Conservation (phyloP, 2,888 invertebrate species). For the Lithosia quadra region DNA sequence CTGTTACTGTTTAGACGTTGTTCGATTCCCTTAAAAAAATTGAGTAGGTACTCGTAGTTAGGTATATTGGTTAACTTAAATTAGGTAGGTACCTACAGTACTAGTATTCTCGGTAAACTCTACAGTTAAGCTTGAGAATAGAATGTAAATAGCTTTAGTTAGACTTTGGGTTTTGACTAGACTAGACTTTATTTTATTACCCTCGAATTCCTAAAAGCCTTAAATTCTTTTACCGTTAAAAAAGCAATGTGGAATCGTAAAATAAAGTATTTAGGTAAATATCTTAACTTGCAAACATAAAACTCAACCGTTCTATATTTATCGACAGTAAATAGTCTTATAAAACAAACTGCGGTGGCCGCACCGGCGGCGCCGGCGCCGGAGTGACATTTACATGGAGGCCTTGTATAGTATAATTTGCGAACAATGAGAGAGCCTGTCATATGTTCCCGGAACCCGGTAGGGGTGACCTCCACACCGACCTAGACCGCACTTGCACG, state of each 20-base stretch:
- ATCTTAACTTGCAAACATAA: conserved; percentile 17
- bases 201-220: not conserved
- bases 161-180: no score
- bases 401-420: conserved; percentile 80
- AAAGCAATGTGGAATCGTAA: not conserved
- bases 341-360: conserved; percentile 49
- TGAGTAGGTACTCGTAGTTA: no score
- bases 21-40: no score
- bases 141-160: no score
- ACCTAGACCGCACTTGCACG: conserved; percentile 59
- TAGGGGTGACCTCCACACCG: conserved; percentile 72
- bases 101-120: no score
- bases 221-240: not conserved
- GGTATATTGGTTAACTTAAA: no score
- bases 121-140: no score
- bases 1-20: not conserved
- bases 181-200: not conserved
- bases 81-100: no score
- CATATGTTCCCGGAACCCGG: conserved; percentile 81
- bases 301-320: conserved; percentile 43
- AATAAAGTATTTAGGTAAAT: not conserved
- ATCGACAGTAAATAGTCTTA: conserved; percentile 45
- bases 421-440: conserved; percentile 76
- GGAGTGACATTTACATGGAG: conserved; percentile 79
- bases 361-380: conserved; percentile 72